A percentile compares a stretch with the other conserved stretches of the same genome.
These are phyloP conservation scores for Nycticorax nycticorax DNA, from an alignment of 2,113 vertebrate species.

Conservation along the genomic window DNA sequence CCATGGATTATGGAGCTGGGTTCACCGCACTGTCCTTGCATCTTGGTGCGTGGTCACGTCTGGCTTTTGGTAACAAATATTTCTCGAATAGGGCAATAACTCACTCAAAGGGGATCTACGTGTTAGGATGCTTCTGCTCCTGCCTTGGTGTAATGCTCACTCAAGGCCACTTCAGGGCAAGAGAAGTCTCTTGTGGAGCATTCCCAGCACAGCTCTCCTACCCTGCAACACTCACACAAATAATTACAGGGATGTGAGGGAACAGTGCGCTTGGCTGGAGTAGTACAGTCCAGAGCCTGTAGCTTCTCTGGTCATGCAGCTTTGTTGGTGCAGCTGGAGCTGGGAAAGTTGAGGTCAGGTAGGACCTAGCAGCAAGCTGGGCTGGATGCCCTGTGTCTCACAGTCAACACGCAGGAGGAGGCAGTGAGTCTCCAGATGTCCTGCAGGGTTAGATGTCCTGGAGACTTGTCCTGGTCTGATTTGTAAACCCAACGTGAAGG, in stretches of 20 bases:
- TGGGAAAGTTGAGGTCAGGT: not conserved
- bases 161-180: not conserved
- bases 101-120: not conserved
- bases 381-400: not conserved
- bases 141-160: not conserved
- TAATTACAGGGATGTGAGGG: not conserved
- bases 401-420: fast-evolving
- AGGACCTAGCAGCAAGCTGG: not conserved
- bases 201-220: not conserved
- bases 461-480: not conserved
- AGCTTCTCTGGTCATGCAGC: not conserved
- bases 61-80: not conserved
- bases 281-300: not conserved
- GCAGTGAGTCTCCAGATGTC: not conserved
- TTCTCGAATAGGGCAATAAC: not conserved
- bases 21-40: not conserved
- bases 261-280: not conserved
- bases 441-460: not conserved
- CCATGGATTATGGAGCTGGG: not conserved
- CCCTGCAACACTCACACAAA: not conserved
- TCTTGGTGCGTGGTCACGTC: fast-evolving
- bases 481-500: not conserved
- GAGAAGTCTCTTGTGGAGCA: not conserved
- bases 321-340: not conserved
- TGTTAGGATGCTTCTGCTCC: not conserved